Percentiles rank a stretch among this genome's conserved stretches.
Evolutionary conservation across 2,888 invertebrate genomes (phyloP).

Genomic region (Cecidostiba fungosa): DNA sequence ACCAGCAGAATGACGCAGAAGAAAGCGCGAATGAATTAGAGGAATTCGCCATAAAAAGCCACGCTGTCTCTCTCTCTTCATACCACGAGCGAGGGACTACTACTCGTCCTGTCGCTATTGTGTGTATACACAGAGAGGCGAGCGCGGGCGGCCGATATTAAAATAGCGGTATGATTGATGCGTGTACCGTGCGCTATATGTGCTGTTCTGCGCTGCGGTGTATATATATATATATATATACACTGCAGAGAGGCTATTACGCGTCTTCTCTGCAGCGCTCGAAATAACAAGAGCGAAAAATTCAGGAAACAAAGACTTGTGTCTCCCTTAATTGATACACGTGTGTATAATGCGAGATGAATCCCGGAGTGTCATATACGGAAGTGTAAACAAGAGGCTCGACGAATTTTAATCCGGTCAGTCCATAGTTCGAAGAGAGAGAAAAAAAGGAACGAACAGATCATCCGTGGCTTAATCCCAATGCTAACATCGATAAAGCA

Average conservation of each 20-base stretch:
- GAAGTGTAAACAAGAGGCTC: background rate
- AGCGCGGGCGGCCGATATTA: slow-evolving; percentile 77
- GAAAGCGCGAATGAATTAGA: slow-evolving; percentile 74
- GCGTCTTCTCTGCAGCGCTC: background rate
- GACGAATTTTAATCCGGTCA: slow-evolving; percentile 8
- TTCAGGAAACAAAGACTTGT: background rate
- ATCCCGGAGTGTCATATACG: no score
- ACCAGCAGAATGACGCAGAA: slow-evolving; percentile 11
- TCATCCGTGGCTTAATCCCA: background rate
- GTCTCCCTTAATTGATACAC: background rate
- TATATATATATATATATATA: slow-evolving; percentile 70
- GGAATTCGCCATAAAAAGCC: slow-evolving; percentile 76
- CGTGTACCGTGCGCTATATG: slow-evolving; percentile 76
- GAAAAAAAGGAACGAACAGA: background rate
- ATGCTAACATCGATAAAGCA: background rate
- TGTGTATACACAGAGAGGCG: slow-evolving; percentile 64
- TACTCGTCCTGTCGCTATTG: slow-evolving; percentile 71
- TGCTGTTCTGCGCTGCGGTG: background rate
- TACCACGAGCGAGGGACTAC: slow-evolving; percentile 4
- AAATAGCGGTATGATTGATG: slow-evolving; percentile 80
- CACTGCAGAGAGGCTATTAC: background rate
- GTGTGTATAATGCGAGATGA: no score
- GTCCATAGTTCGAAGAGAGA: background rate
- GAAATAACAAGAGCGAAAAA: background rate
- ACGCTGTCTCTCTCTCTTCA: slow-evolving; percentile 60